phyloP scores from a whole-genome alignment of 2,113 vertebrate genomes.

The Camelus dromedarius region DNA sequence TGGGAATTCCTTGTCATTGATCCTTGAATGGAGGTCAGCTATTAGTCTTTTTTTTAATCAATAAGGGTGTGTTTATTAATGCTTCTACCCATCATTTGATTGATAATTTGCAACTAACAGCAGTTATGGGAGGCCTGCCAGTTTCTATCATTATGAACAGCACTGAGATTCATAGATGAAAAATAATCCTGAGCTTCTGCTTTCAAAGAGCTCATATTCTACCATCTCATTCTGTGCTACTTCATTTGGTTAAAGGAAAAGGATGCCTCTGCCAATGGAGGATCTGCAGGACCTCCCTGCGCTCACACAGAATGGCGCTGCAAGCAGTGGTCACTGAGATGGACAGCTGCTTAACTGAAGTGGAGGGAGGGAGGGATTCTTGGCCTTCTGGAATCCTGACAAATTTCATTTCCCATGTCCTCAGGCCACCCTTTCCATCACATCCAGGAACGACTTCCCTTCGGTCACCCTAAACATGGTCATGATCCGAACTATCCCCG shows the following conservation, averaged over 20 bases:
- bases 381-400: background rate
- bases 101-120: background rate
- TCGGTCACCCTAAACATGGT: background rate
- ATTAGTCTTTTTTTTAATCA: background rate
- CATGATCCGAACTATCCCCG: background rate
- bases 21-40: background rate
- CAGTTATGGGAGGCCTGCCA: background rate
- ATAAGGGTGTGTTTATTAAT: background rate
- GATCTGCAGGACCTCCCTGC: background rate
- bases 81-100: background rate
- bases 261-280: background rate
- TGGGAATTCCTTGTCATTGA: background rate
- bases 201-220: background rate
- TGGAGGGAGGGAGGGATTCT: fast-evolving
- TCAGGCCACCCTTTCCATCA: background rate
- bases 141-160: background rate
- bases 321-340: background rate
- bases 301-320: no score
- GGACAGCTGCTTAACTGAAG: background rate
- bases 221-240: background rate
- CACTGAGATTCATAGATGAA: background rate
- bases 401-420: background rate
- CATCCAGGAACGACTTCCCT: background rate
- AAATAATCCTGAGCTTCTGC: no score
- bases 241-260: background rate